These are phyloP conservation scores for Papilio gigon DNA, from an alignment of 2,888 invertebrate species.

Conservation along the genomic window DNA sequence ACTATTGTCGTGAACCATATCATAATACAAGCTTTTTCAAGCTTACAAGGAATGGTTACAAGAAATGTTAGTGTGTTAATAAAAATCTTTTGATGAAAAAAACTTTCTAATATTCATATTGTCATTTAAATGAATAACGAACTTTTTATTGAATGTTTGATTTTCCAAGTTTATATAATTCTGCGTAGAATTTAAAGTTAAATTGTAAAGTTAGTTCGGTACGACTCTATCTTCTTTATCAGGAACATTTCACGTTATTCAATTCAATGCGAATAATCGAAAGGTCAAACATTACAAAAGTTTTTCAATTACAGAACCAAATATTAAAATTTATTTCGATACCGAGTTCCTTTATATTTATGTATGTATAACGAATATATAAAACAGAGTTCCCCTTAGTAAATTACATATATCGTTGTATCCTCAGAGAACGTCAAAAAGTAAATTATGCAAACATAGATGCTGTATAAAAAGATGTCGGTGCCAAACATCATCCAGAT, in stretches of 20 bases:
- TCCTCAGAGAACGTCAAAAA: background rate
- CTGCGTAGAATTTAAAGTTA: background rate
- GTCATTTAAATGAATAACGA: too few relatives aligned
- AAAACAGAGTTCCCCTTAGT: background rate
- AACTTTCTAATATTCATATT: too few relatives aligned
- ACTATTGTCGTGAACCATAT: too few relatives aligned
- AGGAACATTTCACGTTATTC: constrained; percentile 17
- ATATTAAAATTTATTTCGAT: constrained; percentile 9
- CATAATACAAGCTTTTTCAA: too few relatives aligned
- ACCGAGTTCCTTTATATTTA: constrained; percentile 10
- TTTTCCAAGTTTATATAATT: background rate
- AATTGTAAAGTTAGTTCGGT: constrained; percentile 2
- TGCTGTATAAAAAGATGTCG: too few relatives aligned
- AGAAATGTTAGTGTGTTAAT: too few relatives aligned
- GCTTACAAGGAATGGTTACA: too few relatives aligned
- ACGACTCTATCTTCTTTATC: constrained; percentile 27
- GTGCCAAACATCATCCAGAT: too few relatives aligned
- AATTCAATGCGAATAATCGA: constrained; percentile 27
- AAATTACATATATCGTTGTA: background rate
- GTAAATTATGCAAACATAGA: too few relatives aligned
- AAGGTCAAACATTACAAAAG: constrained; percentile 33
- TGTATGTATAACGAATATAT: background rate
- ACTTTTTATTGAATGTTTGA: background rate
- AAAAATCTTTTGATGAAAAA: too few relatives aligned
- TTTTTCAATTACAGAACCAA: constrained; percentile 35